A percentile compares a stretch with the other conserved stretches of the same genome.
Evolutionary conservation across 2,888 invertebrate species (phyloP).

Genomic region (Leptinotarsa peninsularis): DNA sequence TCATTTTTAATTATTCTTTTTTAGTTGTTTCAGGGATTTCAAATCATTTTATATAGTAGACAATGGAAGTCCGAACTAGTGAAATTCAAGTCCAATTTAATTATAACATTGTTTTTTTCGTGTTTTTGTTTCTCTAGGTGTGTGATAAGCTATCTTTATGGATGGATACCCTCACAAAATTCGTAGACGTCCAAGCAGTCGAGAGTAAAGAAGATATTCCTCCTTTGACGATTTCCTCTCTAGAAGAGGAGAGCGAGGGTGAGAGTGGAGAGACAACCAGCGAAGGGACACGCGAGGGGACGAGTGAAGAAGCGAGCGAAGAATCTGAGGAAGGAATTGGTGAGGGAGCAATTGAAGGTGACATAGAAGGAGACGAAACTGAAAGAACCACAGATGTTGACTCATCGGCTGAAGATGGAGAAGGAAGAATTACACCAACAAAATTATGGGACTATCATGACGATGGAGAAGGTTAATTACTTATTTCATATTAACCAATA

Average conservation of each 20-base stretch:
- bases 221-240: slow-evolving; percentile 48
- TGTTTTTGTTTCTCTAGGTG: slow-evolving; percentile 33
- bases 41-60: no score
- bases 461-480: slow-evolving; percentile 22
- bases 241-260: slow-evolving; percentile 41
- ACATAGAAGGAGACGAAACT: neutral
- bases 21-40: no score
- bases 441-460: slow-evolving; percentile 7
- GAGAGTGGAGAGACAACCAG: neutral
- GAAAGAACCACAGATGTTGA: slow-evolving; percentile 23
- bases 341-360: slow-evolving; percentile 30
- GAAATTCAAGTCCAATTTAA: no score
- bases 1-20: no score
- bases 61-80: no score
- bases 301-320: slow-evolving; percentile 23
- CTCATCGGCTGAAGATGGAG: slow-evolving; percentile 41
- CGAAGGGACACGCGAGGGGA: slow-evolving; percentile 25
- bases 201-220: slow-evolving; percentile 56
- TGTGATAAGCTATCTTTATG: slow-evolving; percentile 59
- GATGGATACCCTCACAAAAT: slow-evolving; percentile 58
- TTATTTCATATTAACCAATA: neutral
- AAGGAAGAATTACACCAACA: slow-evolving; percentile 21
- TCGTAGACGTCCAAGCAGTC: slow-evolving; percentile 57
- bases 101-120: neutral
- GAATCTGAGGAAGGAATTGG: slow-evolving; percentile 16